These are phyloP conservation scores for Prionace glauca DNA, from an alignment of 2,797 vertebrate genomes.

Conservation along the genomic window DNA sequence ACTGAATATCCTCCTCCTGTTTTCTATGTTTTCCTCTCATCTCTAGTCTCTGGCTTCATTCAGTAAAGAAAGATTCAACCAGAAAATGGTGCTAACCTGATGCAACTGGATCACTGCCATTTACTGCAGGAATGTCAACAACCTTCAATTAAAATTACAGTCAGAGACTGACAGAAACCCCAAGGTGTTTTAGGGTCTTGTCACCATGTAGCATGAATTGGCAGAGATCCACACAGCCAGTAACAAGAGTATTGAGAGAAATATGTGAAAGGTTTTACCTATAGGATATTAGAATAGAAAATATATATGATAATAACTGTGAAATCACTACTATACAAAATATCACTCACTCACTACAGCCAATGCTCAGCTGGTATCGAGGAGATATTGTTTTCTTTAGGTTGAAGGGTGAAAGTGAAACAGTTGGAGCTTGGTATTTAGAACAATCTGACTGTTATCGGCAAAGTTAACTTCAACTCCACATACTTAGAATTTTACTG, in stretches of 20 bases:
- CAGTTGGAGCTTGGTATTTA: conserved; percentile 10
- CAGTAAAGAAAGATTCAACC: neutral
- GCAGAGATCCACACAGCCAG: neutral
- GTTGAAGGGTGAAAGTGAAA: neutral
- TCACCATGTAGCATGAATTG: neutral
- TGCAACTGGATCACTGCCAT: neutral
- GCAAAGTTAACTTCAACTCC: neutral
- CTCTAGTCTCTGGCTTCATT: neutral
- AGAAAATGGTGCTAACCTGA: neutral
- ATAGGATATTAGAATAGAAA: neutral
- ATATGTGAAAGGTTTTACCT: neutral
- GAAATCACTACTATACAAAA: neutral
- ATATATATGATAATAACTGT: neutral
- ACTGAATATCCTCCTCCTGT: too few relatives aligned
- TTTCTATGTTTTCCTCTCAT: neutral
- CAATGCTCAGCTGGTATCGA: neutral
- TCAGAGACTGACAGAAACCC: neutral
- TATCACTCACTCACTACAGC: neutral
- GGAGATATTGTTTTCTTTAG: neutral
- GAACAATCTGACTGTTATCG: conserved; percentile 4
- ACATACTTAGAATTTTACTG: neutral
- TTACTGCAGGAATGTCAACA: neutral
- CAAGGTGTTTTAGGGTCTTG: neutral
- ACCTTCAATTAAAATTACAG: neutral
- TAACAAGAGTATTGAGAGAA: neutral